Evolutionary conservation across 2,797 vertebrate species (phyloP).

Genomic region (Hybognathus amarus): DNA sequence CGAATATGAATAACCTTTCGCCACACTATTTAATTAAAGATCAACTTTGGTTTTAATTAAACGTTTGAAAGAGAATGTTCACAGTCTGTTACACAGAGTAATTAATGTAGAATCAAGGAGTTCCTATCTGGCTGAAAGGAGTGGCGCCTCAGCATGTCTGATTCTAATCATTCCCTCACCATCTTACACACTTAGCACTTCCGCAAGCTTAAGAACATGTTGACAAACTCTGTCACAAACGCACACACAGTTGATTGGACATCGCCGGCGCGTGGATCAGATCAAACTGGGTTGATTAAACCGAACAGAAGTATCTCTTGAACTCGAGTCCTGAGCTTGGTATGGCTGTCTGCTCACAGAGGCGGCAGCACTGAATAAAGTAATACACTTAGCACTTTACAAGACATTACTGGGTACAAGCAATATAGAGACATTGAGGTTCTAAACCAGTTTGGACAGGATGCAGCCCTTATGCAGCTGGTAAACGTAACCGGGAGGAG

Average conservation of each 20-base stretch:
- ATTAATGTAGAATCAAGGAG: slow-evolving; percentile 69
- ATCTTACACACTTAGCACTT: slow-evolving; percentile 38
- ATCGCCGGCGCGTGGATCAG: neutral
- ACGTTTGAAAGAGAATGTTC: slow-evolving; percentile 62
- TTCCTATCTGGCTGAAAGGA: slow-evolving; percentile 52
- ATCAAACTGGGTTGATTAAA: slow-evolving; percentile 25
- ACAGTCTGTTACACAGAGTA: slow-evolving; percentile 70
- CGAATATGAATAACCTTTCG: slow-evolving; percentile 62
- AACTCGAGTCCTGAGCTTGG: slow-evolving; percentile 6
- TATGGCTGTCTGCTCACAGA: neutral
- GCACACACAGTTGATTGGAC: slow-evolving; percentile 22
- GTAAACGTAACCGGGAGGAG: neutral
- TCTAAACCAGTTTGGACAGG: slow-evolving; percentile 17
- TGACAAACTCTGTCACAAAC: slow-evolving; percentile 18
- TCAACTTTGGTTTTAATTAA: slow-evolving; percentile 71
- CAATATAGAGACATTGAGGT: neutral
- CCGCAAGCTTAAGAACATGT: slow-evolving; percentile 25
- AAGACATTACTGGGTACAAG: neutral
- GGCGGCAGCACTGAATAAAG: neutral
- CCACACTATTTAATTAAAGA: slow-evolving; percentile 69
- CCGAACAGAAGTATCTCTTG: slow-evolving; percentile 29
- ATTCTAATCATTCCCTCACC: slow-evolving; percentile 56
- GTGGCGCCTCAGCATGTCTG: slow-evolving; percentile 48
- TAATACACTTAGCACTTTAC: neutral
- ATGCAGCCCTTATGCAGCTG: neutral